These are phyloP conservation scores for Drosophila sp. DNA, from an alignment of 1,140 invertebrate genomes.

Conservation along the genomic window DNA sequence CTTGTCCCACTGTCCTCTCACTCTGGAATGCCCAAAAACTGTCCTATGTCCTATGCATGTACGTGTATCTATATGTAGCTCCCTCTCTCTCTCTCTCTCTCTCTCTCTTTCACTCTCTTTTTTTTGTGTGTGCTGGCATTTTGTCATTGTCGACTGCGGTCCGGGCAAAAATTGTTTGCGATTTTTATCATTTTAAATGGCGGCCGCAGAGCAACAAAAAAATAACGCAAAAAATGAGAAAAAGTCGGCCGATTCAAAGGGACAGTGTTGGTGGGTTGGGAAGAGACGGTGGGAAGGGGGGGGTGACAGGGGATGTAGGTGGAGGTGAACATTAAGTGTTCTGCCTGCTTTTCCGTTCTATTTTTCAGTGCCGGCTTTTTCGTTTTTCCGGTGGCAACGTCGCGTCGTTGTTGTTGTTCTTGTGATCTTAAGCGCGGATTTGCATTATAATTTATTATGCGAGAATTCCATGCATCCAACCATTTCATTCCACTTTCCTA, in stretches of 20 bases:
- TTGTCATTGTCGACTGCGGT: constrained; percentile 45
- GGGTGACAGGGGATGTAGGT: too few species aligned
- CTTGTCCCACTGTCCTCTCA: not conserved
- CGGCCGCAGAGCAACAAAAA: constrained; percentile 52
- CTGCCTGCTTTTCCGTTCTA: constrained; percentile 24
- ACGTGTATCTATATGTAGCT: not conserved
- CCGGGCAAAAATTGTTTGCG: constrained; percentile 65
- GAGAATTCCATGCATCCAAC: constrained; percentile 65
- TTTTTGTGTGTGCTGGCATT: constrained; percentile 21
- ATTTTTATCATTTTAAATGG: constrained; percentile 80
- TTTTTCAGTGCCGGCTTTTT: not conserved
- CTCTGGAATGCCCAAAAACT: constrained; percentile 12
- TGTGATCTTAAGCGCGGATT: constrained; percentile 67
- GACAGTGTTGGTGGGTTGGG: not conserved
- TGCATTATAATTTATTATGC: constrained; percentile 78
- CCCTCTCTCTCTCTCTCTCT: too few species aligned
- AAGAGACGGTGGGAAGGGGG: not conserved
- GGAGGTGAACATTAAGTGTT: constrained; percentile 62
- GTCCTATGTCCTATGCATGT: constrained; percentile 15
- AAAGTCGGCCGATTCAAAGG: constrained; percentile 52
- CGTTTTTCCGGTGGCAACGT: constrained; percentile 5
- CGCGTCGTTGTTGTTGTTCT: too few species aligned
- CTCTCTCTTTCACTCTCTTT: too few species aligned
- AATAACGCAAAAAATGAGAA: constrained; percentile 21
- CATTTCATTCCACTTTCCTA: constrained; percentile 28